phyloP scores from a whole-genome alignment of 2,888 invertebrate genomes.

The Chromoteleia sp. region DNA sequence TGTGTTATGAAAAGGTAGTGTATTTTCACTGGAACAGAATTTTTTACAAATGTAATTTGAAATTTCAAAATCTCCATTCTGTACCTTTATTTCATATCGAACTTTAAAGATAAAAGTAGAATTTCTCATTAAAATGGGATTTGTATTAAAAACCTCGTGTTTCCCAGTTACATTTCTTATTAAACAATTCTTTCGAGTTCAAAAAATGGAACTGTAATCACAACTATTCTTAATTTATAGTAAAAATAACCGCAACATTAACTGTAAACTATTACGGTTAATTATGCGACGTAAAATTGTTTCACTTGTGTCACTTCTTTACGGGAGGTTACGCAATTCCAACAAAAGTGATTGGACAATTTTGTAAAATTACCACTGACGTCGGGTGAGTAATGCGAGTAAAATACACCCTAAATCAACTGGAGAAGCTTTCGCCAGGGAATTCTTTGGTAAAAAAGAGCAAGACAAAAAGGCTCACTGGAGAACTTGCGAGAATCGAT shows the following conservation, averaged over 20 bases:
- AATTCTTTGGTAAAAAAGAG: conserved; percentile 30
- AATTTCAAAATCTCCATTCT: not conserved
- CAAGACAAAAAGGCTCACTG: conserved; percentile 13
- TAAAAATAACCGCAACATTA: no score
- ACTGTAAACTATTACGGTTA: no score
- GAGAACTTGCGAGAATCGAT: conserved; percentile 39
- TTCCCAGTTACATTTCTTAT: not conserved
- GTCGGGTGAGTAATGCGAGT: conserved; percentile 21
- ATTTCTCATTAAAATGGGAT: not conserved
- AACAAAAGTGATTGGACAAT: conserved; percentile 25
- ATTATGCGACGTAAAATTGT: no score
- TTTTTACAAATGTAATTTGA: not conserved
- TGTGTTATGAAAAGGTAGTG: no score
- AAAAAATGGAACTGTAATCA: no score
- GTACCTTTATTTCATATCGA: not conserved
- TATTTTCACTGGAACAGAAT: not conserved
- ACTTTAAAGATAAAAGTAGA: not conserved
- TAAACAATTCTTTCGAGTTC: not conserved
- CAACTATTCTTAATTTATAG: no score
- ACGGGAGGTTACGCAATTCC: not conserved
- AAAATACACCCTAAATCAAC: conserved; percentile 38
- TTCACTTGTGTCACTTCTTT: not conserved
- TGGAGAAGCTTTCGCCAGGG: conserved; percentile 32
- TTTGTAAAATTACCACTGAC: conserved; percentile 34
- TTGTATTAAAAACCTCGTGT: not conserved